These are phyloP conservation scores for Urechis unicinctus DNA, from an alignment of 2,888 invertebrate species.

Conservation along the genomic window DNA sequence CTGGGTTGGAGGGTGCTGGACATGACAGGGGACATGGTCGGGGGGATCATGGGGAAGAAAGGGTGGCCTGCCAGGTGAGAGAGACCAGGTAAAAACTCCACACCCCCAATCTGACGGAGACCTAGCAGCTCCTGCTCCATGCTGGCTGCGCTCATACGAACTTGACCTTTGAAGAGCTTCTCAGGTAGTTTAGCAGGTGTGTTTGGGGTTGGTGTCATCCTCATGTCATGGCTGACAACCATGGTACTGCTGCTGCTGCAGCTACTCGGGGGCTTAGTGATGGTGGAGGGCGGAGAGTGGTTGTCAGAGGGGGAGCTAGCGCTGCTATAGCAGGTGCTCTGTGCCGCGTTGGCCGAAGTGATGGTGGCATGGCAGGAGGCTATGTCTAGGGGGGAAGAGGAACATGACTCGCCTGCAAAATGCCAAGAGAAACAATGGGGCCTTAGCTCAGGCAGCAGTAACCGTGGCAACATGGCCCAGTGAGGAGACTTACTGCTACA, in stretches of 20 bases:
- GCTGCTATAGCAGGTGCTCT: not conserved
- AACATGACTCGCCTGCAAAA: not conserved
- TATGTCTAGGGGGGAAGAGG: not conserved
- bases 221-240: not conserved
- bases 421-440: not conserved
- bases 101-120: no score
- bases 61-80: slow-evolving; percentile 15
- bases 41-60: slow-evolving; percentile 6
- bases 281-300: not conserved
- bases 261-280: not conserved
- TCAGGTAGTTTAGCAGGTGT: slow-evolving; percentile 4
- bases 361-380: not conserved
- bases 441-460: slow-evolving; percentile 21
- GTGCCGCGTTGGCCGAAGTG: not conserved
- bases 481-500: not conserved
- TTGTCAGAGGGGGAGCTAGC: not conserved
- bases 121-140: no score
- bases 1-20: slow-evolving; percentile 10
- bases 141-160: no score
- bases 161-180: no score
- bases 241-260: not conserved
- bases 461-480: no score
- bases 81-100: no score
- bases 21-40: slow-evolving; percentile 10
- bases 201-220: slow-evolving; percentile 1